A percentile compares a stretch with the other conserved stretches of the same genome.
Evolutionary conservation across 1,140 invertebrate species (phyloP).

Genomic region (Cepaea nemoralis): DNA sequence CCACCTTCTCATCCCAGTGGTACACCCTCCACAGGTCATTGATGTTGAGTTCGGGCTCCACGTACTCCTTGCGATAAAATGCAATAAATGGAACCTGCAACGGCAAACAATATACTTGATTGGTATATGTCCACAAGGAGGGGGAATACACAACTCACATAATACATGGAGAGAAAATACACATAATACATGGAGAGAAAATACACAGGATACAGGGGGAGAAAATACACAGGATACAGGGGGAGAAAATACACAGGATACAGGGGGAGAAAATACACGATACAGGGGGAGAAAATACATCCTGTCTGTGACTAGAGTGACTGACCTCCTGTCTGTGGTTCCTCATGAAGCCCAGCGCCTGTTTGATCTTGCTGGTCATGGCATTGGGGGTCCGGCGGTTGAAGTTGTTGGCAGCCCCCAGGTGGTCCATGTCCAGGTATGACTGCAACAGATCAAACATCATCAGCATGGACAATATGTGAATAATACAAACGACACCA

Average conservation of each 20-base stretch:
- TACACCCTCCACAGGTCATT: slow-evolving; percentile 98
- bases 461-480: background rate
- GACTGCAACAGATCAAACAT: slow-evolving; percentile 46
- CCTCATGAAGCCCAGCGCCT: slow-evolving; percentile 94
- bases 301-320: too few species aligned
- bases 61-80: slow-evolving; percentile 98
- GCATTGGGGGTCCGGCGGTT: slow-evolving; percentile 72
- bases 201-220: too few species aligned
- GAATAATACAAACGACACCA: too few species aligned
- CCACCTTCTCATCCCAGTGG: slow-evolving; percentile 91
- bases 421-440: slow-evolving; percentile 62
- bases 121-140: background rate
- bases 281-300: too few species aligned
- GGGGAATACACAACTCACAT: background rate
- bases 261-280: too few species aligned
- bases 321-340: slow-evolving; percentile 88
- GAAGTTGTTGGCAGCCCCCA: slow-evolving; percentile 51
- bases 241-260: too few species aligned
- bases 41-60: slow-evolving; percentile 92
- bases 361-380: slow-evolving; percentile 84
- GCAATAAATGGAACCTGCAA: slow-evolving; percentile 93
- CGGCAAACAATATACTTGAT: slow-evolving; percentile 37
- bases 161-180: background rate
- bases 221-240: too few species aligned
- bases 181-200: background rate